Base-by-base conservation (phyloP, 2,888 invertebrate species). In the Hypomecis atomaria region DNA sequence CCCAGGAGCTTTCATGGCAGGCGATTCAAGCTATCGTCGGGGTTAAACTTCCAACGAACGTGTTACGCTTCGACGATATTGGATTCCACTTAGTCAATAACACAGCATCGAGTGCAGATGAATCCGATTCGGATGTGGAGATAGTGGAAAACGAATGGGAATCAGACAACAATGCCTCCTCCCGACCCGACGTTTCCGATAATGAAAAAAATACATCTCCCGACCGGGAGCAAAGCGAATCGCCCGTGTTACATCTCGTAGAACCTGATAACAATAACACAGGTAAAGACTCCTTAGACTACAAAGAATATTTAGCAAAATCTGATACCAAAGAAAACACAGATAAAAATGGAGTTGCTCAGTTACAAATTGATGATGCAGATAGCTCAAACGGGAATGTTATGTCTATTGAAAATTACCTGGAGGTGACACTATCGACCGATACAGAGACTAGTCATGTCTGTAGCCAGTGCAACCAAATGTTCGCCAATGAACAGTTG, bases 1-100 rank as follows among this genome's bases (percentile, higher is more conserved):
- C 93, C 90, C 93, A 93, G 88, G 91, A 93, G 91, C 93, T 93
- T 89, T 93, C 93, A 90, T 93, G 93, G 93, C 92, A 93, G 87
- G 93, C 93, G 85, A 93, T 93, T 83, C 92, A 93, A 85, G 87
- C 91, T 88, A 93, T 93, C 75, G 92, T 93, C 79, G 93, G 93
- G 87, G 93, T 93, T 84, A 93, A 93, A 86, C 90, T 93, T 77
- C 93, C 93, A 77, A 81, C 92, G 67, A 93, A 92, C 78, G 92
- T 93, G 75, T 89, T 93, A 78, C 88, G 93, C 75, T 93, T 93
- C 75, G 93, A 93, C 76, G 93, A 93, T 85, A 93, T 93, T 73
- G 93, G 91, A 75, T 90, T 93, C 77, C 91, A 92, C 76, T 84
- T 92, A 83, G 89, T 87, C 67, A 92, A 92, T 79, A 89, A 90